phyloP scores from a whole-genome alignment of 2,113 vertebrate genomes.

The Myotis lucifugus region DNA sequence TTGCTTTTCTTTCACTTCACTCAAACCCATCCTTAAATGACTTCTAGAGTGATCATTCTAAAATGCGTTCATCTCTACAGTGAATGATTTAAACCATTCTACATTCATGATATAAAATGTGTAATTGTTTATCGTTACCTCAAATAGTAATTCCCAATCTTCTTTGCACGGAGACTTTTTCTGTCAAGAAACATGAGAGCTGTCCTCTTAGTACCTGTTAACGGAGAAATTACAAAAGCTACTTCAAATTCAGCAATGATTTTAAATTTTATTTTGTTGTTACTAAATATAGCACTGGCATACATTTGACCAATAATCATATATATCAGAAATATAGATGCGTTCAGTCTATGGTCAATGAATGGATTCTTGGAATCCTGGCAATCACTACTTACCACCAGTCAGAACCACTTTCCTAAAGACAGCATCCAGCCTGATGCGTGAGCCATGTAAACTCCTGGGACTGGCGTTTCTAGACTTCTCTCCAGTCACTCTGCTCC shows the following conservation, averaged over 20 bases:
- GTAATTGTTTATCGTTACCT: not conserved
- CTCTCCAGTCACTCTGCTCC: not conserved
- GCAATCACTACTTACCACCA: not conserved
- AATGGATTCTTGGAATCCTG: not conserved
- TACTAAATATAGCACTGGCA: not conserved
- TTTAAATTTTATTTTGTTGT: slow-evolving; percentile 32
- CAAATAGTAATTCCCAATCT: not conserved
- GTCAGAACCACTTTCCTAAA: not conserved
- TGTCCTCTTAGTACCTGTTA: not conserved
- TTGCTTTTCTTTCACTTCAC: not conserved
- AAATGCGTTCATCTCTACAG: not conserved
- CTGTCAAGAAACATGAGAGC: not conserved
- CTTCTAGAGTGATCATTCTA: not conserved
- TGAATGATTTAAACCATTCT: not conserved
- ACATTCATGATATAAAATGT: not conserved
- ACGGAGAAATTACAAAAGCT: slow-evolving; percentile 8
- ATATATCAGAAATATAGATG: slow-evolving; percentile 20
- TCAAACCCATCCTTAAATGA: not conserved
- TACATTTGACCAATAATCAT: not conserved
- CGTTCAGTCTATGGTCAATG: not conserved
- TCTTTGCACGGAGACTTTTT: not conserved
- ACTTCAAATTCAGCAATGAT: slow-evolving; percentile 30
- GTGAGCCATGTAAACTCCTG: not conserved
- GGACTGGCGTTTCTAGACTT: not conserved
- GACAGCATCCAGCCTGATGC: not conserved